These are phyloP conservation scores for Drosophila ambigua DNA, from an alignment of 1,140 invertebrate species.

Conservation along the genomic window DNA sequence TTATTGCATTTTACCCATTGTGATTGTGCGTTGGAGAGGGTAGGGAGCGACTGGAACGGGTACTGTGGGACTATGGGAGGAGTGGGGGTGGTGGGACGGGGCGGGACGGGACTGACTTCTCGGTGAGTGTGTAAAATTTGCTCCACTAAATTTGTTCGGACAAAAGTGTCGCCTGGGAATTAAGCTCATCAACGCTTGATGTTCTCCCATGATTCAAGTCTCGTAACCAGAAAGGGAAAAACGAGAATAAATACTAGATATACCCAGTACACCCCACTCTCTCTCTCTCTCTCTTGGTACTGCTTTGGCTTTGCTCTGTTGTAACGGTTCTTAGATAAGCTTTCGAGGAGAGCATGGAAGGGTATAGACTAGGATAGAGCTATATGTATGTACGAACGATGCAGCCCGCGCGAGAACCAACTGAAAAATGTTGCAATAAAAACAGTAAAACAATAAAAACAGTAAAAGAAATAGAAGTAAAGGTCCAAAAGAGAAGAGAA, in stretches of 20 bases:
- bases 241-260: constrained; percentile 17
- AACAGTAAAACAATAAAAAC: constrained; percentile 6
- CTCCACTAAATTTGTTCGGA: constrained; percentile 78
- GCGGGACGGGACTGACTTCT: background rate
- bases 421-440: constrained; percentile 21
- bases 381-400: constrained; percentile 29
- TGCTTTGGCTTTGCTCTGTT: no score
- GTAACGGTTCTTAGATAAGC: constrained; percentile 23
- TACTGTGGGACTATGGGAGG: no score
- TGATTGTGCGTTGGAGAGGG: background rate
- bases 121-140: constrained; percentile 56
- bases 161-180: constrained; percentile 77
- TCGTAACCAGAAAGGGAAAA: constrained; percentile 48
- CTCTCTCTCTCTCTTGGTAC: background rate
- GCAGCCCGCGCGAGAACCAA: constrained; percentile 1
- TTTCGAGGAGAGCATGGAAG: background rate
- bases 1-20: constrained; percentile 54
- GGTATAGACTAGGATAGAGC: background rate
- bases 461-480: constrained; percentile 26
- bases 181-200: constrained; percentile 77
- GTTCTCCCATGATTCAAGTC: constrained; percentile 69
- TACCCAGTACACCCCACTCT: no score
- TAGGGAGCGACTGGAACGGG: background rate
- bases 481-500: constrained; percentile 27
- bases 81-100: no score